Conservation (phyloP, 2,797 vertebrate genomes). For the Cryptoblepharus egeriae region DNA sequence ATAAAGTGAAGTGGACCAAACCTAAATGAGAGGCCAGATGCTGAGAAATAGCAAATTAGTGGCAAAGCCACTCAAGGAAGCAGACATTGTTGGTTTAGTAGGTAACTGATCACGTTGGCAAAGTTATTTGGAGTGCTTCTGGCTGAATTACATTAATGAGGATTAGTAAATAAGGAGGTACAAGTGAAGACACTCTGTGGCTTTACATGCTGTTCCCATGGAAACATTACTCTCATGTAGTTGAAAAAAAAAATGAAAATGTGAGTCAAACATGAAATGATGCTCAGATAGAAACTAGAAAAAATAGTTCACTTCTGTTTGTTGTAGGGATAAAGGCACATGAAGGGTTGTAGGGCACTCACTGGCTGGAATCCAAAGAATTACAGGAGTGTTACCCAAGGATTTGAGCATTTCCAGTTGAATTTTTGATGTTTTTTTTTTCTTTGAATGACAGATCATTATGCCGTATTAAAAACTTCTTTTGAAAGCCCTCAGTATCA, state of each 20-base stretch:
- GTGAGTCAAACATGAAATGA: not conserved
- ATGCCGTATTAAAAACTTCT: not conserved
- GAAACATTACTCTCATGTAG: slow-evolving; percentile 10
- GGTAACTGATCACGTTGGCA: not conserved
- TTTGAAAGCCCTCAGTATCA: not conserved
- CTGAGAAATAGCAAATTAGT: not conserved
- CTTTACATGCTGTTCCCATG: slow-evolving; percentile 23
- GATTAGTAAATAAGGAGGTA: slow-evolving; percentile 15
- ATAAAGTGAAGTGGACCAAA: not conserved
- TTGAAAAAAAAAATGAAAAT: not conserved
- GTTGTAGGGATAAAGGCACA: not conserved
- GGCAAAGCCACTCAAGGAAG: not conserved
- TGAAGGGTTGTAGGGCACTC: not conserved
- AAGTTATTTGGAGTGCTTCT: not conserved
- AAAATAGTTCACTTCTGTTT: not conserved
- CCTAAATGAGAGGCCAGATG: not conserved
- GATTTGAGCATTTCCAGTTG: not conserved
- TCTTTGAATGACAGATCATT: not conserved
- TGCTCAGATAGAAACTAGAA: not conserved
- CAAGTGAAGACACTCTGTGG: not conserved
- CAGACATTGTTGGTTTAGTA: not conserved
- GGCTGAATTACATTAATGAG: slow-evolving; percentile 4
- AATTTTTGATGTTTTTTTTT: not conserved
- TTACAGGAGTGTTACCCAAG: not conserved
- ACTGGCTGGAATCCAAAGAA: not conserved